Evolutionary conservation across 1,140 invertebrate species (phyloP).

Genomic region (Formica selysi): DNA sequence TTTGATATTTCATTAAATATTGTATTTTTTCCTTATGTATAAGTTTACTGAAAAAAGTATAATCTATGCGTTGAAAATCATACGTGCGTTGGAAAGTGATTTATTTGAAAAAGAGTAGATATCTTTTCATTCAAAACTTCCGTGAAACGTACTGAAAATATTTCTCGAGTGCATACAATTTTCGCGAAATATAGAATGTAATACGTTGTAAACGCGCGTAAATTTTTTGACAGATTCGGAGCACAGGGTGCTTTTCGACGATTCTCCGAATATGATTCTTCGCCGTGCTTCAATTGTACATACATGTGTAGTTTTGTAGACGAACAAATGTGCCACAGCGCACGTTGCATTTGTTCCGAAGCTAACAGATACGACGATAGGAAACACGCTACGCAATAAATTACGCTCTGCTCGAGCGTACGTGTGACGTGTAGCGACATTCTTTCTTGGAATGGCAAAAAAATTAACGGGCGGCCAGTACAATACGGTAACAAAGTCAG

Average conservation of each 20-base stretch:
- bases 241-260: conserved; percentile 16
- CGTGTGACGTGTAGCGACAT: conserved; percentile 33
- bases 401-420: conserved; percentile 38
- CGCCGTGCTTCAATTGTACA: background rate
- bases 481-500: conserved; percentile 5
- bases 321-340: conserved; percentile 13
- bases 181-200: background rate
- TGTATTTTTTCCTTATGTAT: background rate
- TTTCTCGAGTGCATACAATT: conserved; percentile 3
- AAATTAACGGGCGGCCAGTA: conserved; percentile 32
- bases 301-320: background rate
- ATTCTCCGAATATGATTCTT: background rate
- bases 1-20: background rate
- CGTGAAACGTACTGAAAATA: background rate
- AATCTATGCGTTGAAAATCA: background rate
- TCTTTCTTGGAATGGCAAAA: conserved; percentile 28
- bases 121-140: too few relatives aligned
- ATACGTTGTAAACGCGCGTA: background rate
- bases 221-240: conserved; percentile 31
- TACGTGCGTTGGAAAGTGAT: background rate
- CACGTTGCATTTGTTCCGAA: conserved; percentile 50
- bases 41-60: background rate
- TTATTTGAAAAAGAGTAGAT: background rate
- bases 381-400: conserved; percentile 65
- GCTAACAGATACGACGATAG: conserved; percentile 68